Base-by-base conservation (phyloP, 2,113 vertebrate genomes). In the Neotoma lepida region DNA sequence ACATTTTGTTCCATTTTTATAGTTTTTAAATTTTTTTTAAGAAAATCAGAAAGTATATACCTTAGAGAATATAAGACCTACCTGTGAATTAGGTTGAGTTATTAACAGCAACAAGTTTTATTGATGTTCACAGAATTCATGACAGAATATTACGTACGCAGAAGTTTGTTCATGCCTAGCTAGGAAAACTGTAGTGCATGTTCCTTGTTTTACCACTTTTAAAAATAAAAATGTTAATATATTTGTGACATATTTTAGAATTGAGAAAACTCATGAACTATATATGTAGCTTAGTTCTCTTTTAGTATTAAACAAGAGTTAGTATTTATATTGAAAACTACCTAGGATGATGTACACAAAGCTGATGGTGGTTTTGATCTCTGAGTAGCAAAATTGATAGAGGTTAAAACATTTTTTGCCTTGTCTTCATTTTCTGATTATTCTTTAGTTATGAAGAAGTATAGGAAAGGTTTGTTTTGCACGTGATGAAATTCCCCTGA, bases 11-110 rank as follows among this genome's bases (percentile, higher is more conserved):
- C 41, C 86, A 13, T 71, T 86, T 94, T 90, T 94, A 44, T 71
- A 76, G 89, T 96, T 54, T 85, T 77, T 74, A 4, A 51, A 61
- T 91, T 89, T 93, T 94, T 74, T 71, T 94, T 89, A 73, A 10
- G 35, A 94, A 91, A 94, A 92, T 39, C 91, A 71, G 28, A 94
- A 92, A 90, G 51, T 90, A 24, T 4, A 18, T 86, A 95, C 15
- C 6, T 94, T 92, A 82, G 24, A 73, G 4, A 93, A 76, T 85
- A 6, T 4, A 87, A 92, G 56, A 89, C 49, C 51, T 77, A 4
- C 33, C 46, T 77, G 5, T 87, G 26, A 95, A 20, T 76, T 88
- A 54, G 81, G n/a, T 71, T 91, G 30, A 85, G 28, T 66, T 68
- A 39, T 46, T 86, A 74, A 92, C 73, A 81, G 74, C 84, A 95